A percentile compares a stretch with the other conserved stretches of the same genome.
These are phyloP conservation scores for Peromyscus polionotus DNA, from an alignment of 2,113 vertebrate species.

Conservation along the genomic window DNA sequence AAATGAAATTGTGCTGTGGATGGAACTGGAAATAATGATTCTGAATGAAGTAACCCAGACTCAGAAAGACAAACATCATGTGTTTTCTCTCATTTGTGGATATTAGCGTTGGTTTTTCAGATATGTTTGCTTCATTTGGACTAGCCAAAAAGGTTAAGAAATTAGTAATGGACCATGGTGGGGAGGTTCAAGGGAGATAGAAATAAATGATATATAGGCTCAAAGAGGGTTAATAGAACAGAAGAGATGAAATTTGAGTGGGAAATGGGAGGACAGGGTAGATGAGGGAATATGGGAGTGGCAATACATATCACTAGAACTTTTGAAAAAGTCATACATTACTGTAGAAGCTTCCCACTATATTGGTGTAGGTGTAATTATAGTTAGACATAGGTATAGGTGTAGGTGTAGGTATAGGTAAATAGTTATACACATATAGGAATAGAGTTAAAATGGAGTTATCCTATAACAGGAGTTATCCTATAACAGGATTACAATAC, in stretches of 20 bases:
- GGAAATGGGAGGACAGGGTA: not conserved
- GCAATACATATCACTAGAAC: not conserved
- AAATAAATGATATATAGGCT: not conserved
- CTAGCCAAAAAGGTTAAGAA: not conserved
- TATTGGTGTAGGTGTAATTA: not conserved
- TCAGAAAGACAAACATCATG: not conserved
- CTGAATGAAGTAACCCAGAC: not conserved
- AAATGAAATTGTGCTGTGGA: not conserved
- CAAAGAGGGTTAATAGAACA: not conserved
- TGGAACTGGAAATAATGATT: not conserved
- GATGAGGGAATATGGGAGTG: not conserved
- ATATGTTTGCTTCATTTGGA: not conserved
- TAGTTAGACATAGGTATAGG: not conserved
- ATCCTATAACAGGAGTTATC: not conserved
- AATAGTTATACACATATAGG: not conserved
- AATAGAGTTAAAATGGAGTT: not conserved
- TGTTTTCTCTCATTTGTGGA: not conserved
- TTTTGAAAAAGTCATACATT: not conserved
- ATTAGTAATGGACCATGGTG: not conserved
- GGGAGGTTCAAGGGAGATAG: not conserved
- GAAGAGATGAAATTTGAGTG: not conserved
- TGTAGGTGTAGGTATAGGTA: not conserved
- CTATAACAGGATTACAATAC: not conserved
- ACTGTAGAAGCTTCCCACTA: not conserved
- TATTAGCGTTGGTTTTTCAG: not conserved